A percentile compares a stretch with the other conserved stretches of the same genome.
Evolutionary conservation across 2,888 invertebrate genomes (phyloP).

Genomic region (Cephus runcator): DNA sequence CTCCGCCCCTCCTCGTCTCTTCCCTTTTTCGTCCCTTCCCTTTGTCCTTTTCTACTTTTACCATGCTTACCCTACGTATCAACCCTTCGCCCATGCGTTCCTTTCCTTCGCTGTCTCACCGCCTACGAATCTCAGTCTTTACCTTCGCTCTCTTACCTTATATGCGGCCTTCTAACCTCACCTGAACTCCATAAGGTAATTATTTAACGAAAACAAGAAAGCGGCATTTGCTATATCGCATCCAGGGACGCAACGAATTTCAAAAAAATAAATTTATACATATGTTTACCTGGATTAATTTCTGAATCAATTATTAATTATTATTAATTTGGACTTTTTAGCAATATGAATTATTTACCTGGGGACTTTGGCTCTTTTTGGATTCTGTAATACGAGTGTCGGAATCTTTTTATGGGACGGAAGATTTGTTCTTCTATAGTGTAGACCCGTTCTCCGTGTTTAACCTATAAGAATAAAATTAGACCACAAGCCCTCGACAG

Average conservation of each 20-base stretch:
- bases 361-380: constrained; percentile 27
- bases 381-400: constrained; percentile 4
- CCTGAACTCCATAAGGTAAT: constrained; percentile 41
- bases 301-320: background rate
- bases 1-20: constrained; percentile 15
- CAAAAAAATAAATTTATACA: background rate
- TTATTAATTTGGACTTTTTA: background rate
- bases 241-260: background rate
- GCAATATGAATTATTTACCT: constrained; percentile 8
- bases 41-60: constrained; percentile 14
- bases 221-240: background rate
- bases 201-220: constrained; percentile 37
- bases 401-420: constrained; percentile 6
- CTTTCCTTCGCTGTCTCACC: constrained; percentile 21
- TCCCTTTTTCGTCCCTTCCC: constrained; percentile 7
- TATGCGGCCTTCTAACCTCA: background rate
- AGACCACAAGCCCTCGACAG: constrained; percentile 25
- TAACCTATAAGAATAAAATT: constrained; percentile 16
- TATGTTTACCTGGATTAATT: constrained; percentile 9
- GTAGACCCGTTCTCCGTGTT: background rate
- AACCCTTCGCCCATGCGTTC: constrained; percentile 15
- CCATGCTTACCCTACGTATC: constrained; percentile 11
- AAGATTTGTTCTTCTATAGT: background rate
- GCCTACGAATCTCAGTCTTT: background rate
- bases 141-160: background rate